A percentile compares a stretch with the other conserved stretches of the same genome.
phyloP scores from a whole-genome alignment of 2,888 invertebrate species.

The Caenorhabditis zanzibari region DNA sequence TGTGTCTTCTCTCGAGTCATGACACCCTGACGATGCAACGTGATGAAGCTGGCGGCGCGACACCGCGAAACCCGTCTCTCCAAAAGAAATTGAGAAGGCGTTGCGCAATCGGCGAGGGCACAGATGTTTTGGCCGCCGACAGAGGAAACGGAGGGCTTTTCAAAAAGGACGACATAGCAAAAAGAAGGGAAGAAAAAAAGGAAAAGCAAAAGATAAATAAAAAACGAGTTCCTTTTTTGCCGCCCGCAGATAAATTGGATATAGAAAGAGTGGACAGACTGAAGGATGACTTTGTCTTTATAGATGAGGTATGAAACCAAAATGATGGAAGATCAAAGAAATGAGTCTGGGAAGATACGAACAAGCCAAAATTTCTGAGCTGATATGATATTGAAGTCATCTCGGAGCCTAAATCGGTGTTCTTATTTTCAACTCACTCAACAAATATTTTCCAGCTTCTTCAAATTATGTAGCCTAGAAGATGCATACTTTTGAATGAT shows the following conservation, averaged over 20 bases:
- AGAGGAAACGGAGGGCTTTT: constrained; percentile 35
- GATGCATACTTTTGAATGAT: background rate
- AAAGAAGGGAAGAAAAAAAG: constrained; percentile 17
- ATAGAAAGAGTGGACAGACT: constrained; percentile 33
- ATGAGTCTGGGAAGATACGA: background rate
- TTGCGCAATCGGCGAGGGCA: constrained; percentile 56
- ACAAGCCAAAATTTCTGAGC: too few relatives aligned
- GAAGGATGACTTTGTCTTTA: constrained; percentile 41
- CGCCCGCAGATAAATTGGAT: constrained; percentile 46
- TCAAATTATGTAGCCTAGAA: background rate
- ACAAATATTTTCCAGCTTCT: background rate
- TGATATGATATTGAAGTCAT: too few relatives aligned
- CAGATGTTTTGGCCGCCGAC: constrained; percentile 49
- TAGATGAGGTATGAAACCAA: constrained; percentile 46
- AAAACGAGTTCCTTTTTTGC: constrained; percentile 55
- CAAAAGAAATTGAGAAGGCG: constrained; percentile 34
- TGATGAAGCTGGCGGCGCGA: constrained; percentile 44
- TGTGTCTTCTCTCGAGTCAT: constrained; percentile 41
- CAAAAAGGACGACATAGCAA: constrained; percentile 50
- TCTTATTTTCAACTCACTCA: too few relatives aligned
- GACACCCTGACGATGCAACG: constrained; percentile 48
- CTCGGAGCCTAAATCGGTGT: too few relatives aligned
- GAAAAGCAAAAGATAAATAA: constrained; percentile 48
- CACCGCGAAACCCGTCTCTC: constrained; percentile 54
- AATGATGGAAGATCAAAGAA: constrained; percentile 12